Base-by-base conservation (phyloP, 1,140 invertebrate species). In the Macrosteles quadrilineatus region DNA sequence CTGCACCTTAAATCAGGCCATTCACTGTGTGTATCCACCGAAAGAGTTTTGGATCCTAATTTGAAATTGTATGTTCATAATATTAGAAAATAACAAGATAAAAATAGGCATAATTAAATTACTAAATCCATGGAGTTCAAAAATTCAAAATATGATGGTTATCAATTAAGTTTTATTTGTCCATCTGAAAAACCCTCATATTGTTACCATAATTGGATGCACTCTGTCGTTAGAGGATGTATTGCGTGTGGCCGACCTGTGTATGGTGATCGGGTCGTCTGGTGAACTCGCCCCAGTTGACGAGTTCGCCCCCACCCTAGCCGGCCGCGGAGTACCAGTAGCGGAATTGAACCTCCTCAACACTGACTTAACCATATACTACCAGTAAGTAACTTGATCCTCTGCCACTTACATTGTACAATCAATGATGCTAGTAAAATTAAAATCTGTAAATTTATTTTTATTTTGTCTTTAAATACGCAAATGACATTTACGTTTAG, bases 251-350 rank as follows among this genome's bases (percentile, higher is more conserved):
- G 95, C 93, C 83, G 93, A 96, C 78, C 78, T 92, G 6, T 95
- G 92, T 76, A 79, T 97, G 25, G 87, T 96, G 32, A 88, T 95
- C 70, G 90, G 91, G 9, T 96, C 93, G n/a, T 95, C 93, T 19
- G 94, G 92, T 0, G 85, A 94, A 12, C 93, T 96, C 2, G 94
- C 95, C 80, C 94, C 94, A 17, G 93, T 93, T 14, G 92, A 92
- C 21, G 91, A 92, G 88, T 95, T 94, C 85, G 93, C 92, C 3
- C 92, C 92, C 0, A 81, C 86, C 75, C 89, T 93, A 0, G 91
- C 92, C 19, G 80, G 82, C 19, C 82, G 91, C 72, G 91, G 91
- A 6, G 85, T 93, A 19, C 87, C 91, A 25, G 93, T 96, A 6
- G 93, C 92, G 0, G 94, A 97, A 81, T 96, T 97, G 77, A 97